These are phyloP conservation scores for Macrotrachela quadricornifera DNA, from an alignment of 1,140 invertebrate genomes.

Conservation along the genomic window DNA sequence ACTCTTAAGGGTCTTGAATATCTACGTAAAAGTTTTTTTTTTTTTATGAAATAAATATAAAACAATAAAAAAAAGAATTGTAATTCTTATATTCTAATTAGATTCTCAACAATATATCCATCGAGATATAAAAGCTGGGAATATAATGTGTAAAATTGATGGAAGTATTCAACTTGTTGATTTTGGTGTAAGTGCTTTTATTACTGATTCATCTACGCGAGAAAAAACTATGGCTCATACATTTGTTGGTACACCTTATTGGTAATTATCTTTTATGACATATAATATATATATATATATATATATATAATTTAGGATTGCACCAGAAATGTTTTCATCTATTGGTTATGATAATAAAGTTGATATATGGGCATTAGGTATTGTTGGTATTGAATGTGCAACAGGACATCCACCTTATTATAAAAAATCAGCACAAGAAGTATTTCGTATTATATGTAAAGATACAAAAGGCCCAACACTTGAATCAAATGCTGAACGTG, in stretches of 20 bases:
- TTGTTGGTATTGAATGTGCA: slow-evolving; percentile 93
- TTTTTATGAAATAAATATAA: too few species aligned
- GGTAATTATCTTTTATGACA: too few species aligned
- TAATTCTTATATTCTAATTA: too few species aligned
- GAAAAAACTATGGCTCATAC: slow-evolving; percentile 36
- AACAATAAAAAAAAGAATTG: too few species aligned
- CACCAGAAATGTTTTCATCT: slow-evolving; percentile 79
- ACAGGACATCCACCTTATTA: slow-evolving; percentile 95
- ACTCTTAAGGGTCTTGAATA: slow-evolving; percentile 93
- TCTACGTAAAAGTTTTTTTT: slow-evolving; percentile 92
- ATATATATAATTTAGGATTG: slow-evolving; percentile 69
- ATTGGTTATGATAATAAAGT: slow-evolving; percentile 58
- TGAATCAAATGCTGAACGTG: slow-evolving; percentile 78
- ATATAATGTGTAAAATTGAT: slow-evolving; percentile 86
- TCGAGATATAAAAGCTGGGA: slow-evolving; percentile 89
- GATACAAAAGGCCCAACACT: slow-evolving; percentile 77
- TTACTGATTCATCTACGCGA: slow-evolving; percentile 35
- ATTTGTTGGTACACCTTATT: slow-evolving; percentile 89
- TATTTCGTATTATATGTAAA: slow-evolving; percentile 83
- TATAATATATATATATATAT: too few species aligned
- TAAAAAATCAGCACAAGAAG: slow-evolving; percentile 94
- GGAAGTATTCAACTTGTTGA: slow-evolving; percentile 70
- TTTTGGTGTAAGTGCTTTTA: slow-evolving; percentile 51
- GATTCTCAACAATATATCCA: slow-evolving; percentile 57
- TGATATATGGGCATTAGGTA: slow-evolving; percentile 97